phyloP scores from a whole-genome alignment of 2,797 vertebrate species.

The Manis crassicaudata region DNA sequence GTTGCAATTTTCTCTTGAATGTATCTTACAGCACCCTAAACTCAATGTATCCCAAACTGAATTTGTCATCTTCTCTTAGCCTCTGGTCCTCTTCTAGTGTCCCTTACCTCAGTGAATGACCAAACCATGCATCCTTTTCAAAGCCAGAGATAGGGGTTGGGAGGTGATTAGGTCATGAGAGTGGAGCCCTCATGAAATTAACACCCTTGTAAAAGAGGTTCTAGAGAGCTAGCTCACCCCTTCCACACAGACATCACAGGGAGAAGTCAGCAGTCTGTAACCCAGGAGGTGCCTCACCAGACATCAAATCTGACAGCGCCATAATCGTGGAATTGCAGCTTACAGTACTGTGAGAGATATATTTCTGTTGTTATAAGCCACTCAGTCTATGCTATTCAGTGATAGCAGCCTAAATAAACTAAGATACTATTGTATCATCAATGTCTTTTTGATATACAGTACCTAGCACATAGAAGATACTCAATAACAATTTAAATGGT shows the following conservation, averaged over 20 bases:
- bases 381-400: not conserved
- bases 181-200: not conserved
- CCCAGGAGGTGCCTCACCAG: not conserved
- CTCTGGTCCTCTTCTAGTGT: not conserved
- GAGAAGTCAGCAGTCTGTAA: not conserved
- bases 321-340: not conserved
- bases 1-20: not conserved
- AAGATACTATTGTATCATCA: not conserved
- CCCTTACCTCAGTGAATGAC: not conserved
- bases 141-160: not conserved
- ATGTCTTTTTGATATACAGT: not conserved
- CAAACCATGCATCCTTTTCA: not conserved
- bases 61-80: not conserved
- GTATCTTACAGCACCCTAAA: not conserved
- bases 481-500: not conserved
- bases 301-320: not conserved
- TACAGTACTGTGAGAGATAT: not conserved
- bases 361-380: not conserved
- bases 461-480: not conserved
- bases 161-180: not conserved
- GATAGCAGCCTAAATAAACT: not conserved
- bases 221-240: not conserved
- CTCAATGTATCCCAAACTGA: not conserved
- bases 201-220: not conserved
- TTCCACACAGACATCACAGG: not conserved